Conservation (phyloP, 2,113 vertebrate species). For the Seriola rivoliana region DNA sequence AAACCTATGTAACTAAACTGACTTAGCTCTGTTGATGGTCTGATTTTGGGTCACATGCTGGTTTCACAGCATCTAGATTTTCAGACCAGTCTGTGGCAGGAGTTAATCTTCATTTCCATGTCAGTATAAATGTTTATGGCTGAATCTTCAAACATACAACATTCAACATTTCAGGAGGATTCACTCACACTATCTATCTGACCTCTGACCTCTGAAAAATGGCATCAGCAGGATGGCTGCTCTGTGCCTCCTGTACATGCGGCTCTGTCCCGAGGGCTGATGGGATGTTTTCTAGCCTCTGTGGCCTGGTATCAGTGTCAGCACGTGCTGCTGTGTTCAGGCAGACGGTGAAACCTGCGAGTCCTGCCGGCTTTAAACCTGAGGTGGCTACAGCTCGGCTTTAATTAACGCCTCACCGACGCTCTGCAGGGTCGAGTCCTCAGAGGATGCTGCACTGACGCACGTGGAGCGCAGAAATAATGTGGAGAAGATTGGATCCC, state of each 20-base stretch:
- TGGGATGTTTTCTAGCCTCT: background rate
- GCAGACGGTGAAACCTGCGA: background rate
- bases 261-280: slow-evolving; percentile 11
- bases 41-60: no score
- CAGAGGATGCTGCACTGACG: background rate
- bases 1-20: no score
- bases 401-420: slow-evolving; percentile 7
- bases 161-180: background rate
- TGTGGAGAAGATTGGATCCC: background rate
- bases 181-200: background rate
- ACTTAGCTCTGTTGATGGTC: no score
- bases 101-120: no score
- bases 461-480: background rate
- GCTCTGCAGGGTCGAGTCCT: slow-evolving; percentile 7
- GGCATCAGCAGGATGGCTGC: background rate
- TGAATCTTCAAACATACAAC: no score
- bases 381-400: background rate
- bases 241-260: background rate
- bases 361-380: slow-evolving; percentile 3
- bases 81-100: no score
- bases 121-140: no score
- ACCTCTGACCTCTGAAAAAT: slow-evolving; percentile 20
- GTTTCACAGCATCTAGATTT: no score
- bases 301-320: background rate
- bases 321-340: background rate